These are phyloP conservation scores for Melanotaenia pygmaea DNA, from an alignment of 2,797 vertebrate species.

Conservation along the genomic window DNA sequence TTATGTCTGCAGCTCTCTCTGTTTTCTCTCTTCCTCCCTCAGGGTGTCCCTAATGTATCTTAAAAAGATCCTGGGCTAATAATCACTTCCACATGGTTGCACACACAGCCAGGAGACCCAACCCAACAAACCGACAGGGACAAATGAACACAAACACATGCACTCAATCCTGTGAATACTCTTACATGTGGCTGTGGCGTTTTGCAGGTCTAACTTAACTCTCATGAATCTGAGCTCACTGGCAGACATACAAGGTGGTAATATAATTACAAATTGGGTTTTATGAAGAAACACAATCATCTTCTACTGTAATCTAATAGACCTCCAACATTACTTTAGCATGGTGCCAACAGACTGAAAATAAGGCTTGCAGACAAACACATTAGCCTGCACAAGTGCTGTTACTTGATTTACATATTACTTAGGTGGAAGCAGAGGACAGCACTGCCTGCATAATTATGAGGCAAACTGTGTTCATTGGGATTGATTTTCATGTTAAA, in stretches of 20 bases:
- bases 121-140: constrained; percentile 49
- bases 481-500: background rate
- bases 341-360: constrained; percentile 36
- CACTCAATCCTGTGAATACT: constrained; percentile 15
- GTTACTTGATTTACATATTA: constrained; percentile 11
- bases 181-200: constrained; percentile 31
- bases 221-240: constrained; percentile 41
- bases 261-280: constrained; percentile 71
- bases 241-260: constrained; percentile 63
- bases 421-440: background rate
- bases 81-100: constrained; percentile 81
- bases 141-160: constrained; percentile 33
- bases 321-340: constrained; percentile 54
- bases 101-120: constrained; percentile 63
- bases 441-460: constrained; percentile 16
- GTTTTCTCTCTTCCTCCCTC: constrained; percentile 42
- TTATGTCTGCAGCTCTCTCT: constrained; percentile 15
- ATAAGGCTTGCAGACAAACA: constrained; percentile 39
- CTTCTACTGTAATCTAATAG: constrained; percentile 71
- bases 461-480: constrained; percentile 6
- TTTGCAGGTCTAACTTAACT: constrained; percentile 27
- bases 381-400: constrained; percentile 19
- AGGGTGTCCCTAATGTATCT: constrained; percentile 58
- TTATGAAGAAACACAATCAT: constrained; percentile 64
- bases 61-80: constrained; percentile 69